Percentiles rank a stretch among this genome's conserved stretches.
Conservation (phyloP, 2,797 vertebrate genomes). For the Epinephelus malabaricus region DNA sequence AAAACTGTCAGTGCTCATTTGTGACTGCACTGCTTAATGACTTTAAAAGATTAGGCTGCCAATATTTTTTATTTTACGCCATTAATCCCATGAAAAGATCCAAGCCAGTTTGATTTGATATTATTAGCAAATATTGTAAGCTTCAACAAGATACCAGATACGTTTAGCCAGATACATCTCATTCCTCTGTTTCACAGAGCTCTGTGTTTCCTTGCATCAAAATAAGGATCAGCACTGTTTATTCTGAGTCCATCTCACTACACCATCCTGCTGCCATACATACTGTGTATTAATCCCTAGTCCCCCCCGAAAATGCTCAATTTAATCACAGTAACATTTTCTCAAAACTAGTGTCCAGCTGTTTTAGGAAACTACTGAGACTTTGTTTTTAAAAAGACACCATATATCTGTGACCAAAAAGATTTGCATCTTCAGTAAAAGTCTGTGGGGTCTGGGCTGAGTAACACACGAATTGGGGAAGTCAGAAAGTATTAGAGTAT, state of each 20-base stretch:
- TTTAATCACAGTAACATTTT: not conserved
- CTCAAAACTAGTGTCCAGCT: not conserved
- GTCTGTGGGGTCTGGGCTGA: not conserved
- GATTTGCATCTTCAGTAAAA: not conserved
- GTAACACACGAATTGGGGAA: not conserved
- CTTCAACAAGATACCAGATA: not conserved
- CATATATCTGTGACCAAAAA: not conserved
- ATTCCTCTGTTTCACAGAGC: not conserved
- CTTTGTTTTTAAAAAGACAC: not conserved
- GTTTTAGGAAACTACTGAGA: not conserved
- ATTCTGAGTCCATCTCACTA: not conserved
- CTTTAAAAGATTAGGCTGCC: conserved; percentile 7
- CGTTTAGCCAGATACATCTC: not conserved
- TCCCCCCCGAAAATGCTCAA: not conserved
- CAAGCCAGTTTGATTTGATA: conserved; percentile 12
- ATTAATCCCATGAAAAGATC: conserved; percentile 4
- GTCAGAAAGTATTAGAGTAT: not conserved
- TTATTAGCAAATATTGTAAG: not conserved
- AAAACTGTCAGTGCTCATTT: conserved; percentile 33
- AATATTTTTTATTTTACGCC: not conserved
- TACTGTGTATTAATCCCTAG: conserved; percentile 6
- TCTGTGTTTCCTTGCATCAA: not conserved
- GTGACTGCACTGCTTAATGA: conserved; percentile 5
- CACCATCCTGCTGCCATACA: too few relatives aligned
- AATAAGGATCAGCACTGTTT: not conserved